Percentiles rank a stretch among this genome's conserved stretches.
Conservation (phyloP, 92 coral and sea anemone species). For the Hydrozoanthus gracilis region DNA sequence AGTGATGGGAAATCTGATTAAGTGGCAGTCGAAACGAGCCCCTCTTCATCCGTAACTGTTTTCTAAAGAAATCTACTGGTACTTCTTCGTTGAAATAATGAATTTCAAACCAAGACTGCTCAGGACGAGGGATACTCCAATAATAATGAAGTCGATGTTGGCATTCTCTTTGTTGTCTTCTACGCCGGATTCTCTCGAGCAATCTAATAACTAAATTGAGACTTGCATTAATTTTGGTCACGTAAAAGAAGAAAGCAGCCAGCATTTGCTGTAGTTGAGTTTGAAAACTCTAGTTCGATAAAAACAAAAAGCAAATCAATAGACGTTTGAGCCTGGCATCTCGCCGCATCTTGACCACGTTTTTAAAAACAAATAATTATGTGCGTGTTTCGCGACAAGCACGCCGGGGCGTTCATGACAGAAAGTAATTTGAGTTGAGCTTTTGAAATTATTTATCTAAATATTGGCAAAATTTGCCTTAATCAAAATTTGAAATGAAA, state of each 20-base stretch:
- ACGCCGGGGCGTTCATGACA: neutral
- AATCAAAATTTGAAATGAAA: neutral
- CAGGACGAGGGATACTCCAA: conserved; percentile 60
- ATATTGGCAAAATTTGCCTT: neutral
- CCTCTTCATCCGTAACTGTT: conserved; percentile 49
- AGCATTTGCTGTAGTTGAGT: no score
- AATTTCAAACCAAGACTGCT: conserved; percentile 55
- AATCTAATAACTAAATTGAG: no score
- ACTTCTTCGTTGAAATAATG: conserved; percentile 30
- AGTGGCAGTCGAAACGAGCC: conserved; percentile 51
- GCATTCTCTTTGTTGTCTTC: no score
- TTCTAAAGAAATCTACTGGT: conserved; percentile 26
- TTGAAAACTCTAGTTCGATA: neutral
- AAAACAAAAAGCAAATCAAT: neutral
- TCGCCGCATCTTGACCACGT: neutral
- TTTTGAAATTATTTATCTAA: neutral
- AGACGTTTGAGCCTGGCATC: neutral
- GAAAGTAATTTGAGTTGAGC: neutral
- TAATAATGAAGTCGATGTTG: no score
- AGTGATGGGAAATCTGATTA: conserved; percentile 34
- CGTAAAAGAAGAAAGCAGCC: no score
- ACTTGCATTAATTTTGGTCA: no score
- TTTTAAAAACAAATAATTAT: neutral
- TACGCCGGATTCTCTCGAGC: no score
- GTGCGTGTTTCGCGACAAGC: neutral